Conservation (phyloP, 2,888 invertebrate genomes). For the Encarsia formosa region DNA sequence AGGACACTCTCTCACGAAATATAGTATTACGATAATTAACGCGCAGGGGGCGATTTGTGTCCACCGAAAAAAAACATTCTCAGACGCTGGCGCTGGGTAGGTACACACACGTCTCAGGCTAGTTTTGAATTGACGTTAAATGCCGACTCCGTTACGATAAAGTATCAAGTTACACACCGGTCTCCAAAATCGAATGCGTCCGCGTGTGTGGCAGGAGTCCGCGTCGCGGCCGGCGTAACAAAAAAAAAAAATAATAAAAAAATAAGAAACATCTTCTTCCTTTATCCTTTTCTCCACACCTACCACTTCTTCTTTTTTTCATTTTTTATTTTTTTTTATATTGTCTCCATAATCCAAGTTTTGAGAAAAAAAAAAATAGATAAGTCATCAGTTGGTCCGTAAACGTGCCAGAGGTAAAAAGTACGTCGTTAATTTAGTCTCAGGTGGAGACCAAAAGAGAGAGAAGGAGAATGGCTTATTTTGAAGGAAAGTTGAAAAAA, state of each 20-base stretch:
- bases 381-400: conserved; percentile 16
- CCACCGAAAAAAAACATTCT: background rate
- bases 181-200: conserved; percentile 13
- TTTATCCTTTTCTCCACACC: background rate
- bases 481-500: conserved; percentile 1
- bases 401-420: background rate
- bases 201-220: conserved; percentile 16
- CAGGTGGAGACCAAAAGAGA: background rate
- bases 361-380: conserved; percentile 14
- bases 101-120: background rate
- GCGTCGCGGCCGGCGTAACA: background rate
- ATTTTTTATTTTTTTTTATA: conserved; percentile 5
- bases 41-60: background rate
- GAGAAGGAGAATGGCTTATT: conserved; percentile 23
- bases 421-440: conserved; percentile 19
- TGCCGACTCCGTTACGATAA: conserved; percentile 23
- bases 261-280: background rate
- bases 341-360: conserved; percentile 16
- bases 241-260: background rate
- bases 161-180: conserved; percentile 22
- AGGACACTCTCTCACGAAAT: background rate
- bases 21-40: background rate
- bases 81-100: too few species aligned
- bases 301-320: background rate
- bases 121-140: conserved; percentile 19